A percentile compares a stretch with the other conserved stretches of the same genome.
Conservation (phyloP, 2,113 vertebrate species). For the Nesoenas mayeri region DNA sequence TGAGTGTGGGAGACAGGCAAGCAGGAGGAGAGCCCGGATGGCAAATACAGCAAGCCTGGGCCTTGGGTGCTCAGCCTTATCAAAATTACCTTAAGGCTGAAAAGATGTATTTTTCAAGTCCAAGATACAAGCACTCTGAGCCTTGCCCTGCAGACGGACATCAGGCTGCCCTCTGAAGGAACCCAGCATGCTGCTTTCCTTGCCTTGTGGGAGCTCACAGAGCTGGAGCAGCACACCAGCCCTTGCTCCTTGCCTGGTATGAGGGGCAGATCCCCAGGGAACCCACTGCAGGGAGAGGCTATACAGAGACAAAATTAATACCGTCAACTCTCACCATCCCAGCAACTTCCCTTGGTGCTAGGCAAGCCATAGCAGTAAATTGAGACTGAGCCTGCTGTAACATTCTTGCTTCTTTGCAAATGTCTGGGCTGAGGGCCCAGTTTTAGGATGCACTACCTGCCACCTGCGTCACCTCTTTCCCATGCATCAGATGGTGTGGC, state of each 20-base stretch:
- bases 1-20: conserved; percentile 29
- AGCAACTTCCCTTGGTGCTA: not conserved
- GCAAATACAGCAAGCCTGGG: not conserved
- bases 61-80: not conserved
- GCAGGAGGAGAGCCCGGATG: not conserved
- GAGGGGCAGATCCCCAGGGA: not conserved
- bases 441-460: not conserved
- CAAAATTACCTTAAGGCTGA: not conserved
- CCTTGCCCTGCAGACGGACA: not conserved
- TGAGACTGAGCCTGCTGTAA: not conserved
- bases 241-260: not conserved
- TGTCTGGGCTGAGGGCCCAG: not conserved
- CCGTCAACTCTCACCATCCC: not conserved
- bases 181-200: not conserved
- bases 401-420: not conserved
- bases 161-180: not conserved
- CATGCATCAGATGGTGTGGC: not conserved
- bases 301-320: too few relatives aligned
- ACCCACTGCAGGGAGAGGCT: not conserved
- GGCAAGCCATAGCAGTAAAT: not conserved
- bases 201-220: not conserved
- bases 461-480: not conserved
- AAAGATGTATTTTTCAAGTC: not conserved
- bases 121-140: not conserved
- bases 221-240: not conserved